phyloP scores from a whole-genome alignment of 2,888 invertebrate species.

The Phorcus lineatus region DNA sequence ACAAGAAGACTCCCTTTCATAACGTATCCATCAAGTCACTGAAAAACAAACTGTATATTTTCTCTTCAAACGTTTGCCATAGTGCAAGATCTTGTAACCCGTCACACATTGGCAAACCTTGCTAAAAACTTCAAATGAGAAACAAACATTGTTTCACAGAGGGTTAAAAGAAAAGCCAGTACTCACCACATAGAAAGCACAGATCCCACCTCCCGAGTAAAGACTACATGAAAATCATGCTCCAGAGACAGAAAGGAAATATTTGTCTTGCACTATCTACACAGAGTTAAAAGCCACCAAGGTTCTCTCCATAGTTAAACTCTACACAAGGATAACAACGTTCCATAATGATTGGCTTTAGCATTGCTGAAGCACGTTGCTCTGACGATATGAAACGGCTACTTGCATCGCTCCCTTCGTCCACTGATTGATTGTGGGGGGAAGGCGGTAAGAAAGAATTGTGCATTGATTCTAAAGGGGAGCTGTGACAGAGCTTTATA shows the following conservation, averaged over 20 bases:
- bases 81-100: no score
- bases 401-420: not conserved
- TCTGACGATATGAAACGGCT: not conserved
- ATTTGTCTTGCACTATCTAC: not conserved
- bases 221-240: not conserved
- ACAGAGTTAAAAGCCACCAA: not conserved
- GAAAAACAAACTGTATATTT: no score
- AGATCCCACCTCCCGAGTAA: not conserved
- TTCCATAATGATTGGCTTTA: not conserved
- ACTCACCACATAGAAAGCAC: not conserved
- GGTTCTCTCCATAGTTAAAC: not conserved
- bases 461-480: not conserved
- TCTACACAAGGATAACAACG: not conserved
- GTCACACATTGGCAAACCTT: no score
- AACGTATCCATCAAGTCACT: no score
- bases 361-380: not conserved
- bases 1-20: no score
- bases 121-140: not conserved
- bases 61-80: no score
- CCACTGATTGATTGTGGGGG: not conserved
- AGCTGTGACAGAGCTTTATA: constrained; percentile 1
- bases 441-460: not conserved
- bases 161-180: not conserved
- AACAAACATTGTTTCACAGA: not conserved
- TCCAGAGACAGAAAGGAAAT: not conserved